Evolutionary conservation across 2,113 vertebrate species (phyloP), one percentile per base, ranked within the genome.

Genomic region (Actinemys pallida): DNA sequence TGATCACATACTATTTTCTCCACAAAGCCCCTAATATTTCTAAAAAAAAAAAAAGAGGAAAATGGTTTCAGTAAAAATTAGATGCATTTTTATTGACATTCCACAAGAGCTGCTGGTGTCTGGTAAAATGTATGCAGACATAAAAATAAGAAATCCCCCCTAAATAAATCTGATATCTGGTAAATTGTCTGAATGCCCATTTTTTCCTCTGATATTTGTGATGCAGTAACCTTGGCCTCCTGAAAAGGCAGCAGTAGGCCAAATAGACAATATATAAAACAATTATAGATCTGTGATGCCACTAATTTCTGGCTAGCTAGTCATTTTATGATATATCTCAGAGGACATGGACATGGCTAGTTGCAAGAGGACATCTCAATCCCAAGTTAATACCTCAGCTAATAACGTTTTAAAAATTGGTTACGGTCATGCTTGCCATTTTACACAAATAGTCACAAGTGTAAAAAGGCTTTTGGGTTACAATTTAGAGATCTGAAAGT

Each of bases 381-480:
- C 95, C 8, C 47, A 85, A 94, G 93, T n/a, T 65, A 91, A 54
- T 93, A n/a, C 84, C 56, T 85, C 50, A 84, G 27, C 16, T 90
- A 53, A 11, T 72, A 78, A 79, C 39, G 86, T 76, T 83, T 83
- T 2, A 7, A 76, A 42, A 75, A 54, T 76, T 6, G 2, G 1
- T 76, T 76, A 76, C 25, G 3, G 24, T 80, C 69, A 27, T 0
- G 1, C 39, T 53, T 88, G 83, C 6, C 65, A 79, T 88, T 94
- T 95, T 94, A 39, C 90, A 90, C 17, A 90, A 89, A 95, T 35
- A 89, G 87, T 86, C 76, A 91, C 57, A 93, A 29, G 45, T n/a
- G 57, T 84, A 89, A 95, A 95, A 85, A 87, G 95, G 88, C 86
- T 84, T 87, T 94, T 93, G 76, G 31, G 47, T 96, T 25, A 91